These are phyloP conservation scores for Tachuris rubrigastra DNA, from an alignment of 2,113 vertebrate genomes.

Conservation along the genomic window DNA sequence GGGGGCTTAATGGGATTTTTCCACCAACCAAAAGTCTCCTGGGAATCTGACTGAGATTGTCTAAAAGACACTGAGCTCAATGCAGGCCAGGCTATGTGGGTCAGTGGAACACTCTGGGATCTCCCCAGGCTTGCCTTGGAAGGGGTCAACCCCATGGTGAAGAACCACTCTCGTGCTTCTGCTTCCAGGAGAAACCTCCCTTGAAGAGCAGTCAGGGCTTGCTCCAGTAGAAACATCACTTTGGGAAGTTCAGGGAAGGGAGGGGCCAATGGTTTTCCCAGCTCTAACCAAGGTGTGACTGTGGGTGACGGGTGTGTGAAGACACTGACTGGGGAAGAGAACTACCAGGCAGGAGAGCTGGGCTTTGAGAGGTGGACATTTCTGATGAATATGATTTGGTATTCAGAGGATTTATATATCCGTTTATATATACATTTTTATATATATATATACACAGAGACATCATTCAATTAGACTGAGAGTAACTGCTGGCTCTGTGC, in stretches of 20 bases:
- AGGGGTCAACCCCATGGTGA: background rate
- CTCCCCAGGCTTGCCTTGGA: background rate
- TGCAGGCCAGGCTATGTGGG: background rate
- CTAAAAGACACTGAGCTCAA: background rate
- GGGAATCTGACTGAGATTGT: background rate
- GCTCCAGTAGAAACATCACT: background rate
- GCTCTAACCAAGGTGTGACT: background rate
- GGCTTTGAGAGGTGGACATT: background rate
- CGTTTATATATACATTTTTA: background rate
- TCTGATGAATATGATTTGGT: background rate
- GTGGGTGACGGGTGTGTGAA: background rate
- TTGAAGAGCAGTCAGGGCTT: background rate
- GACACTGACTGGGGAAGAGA: background rate
- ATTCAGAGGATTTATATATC: background rate
- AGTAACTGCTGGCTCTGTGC: conserved; percentile 14
- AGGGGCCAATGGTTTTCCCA: background rate
- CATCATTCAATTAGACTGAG: background rate
- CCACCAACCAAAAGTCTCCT: background rate
- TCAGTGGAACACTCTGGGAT: background rate
- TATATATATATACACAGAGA: accelerated
- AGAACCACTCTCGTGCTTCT: background rate
- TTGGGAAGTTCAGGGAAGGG: background rate
- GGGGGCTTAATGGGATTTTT: background rate
- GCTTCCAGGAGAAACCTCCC: background rate
- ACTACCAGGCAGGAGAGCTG: background rate